Evolutionary conservation across 2,797 vertebrate genomes (phyloP), one percentile per base, ranked within the genome.

Genomic region (Sebastes minor): DNA sequence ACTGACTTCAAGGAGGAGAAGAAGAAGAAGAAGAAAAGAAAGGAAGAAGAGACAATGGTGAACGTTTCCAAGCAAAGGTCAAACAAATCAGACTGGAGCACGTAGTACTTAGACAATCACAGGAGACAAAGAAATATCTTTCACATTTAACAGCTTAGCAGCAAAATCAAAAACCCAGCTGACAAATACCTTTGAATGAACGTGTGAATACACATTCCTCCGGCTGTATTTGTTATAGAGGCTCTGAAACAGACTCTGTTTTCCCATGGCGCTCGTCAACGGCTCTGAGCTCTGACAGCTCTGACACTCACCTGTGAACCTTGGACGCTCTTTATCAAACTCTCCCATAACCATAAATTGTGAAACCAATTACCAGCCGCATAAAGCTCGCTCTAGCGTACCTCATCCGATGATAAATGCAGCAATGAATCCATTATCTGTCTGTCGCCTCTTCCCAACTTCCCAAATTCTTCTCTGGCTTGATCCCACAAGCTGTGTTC

Each of bases 161-260:
- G 27, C 53, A 60, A 9, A 14, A 59, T 70, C 2, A 79, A 65
- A 80, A 78, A 71, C 11, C 8, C 56, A 69, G 23, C 10, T 71
- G 70, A 85, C 25, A 87, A 71, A 72, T 91, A 92, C 88, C 91
- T 95, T 92, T 2, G 42, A 71, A 73, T 78, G 49, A 46, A 80
- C 14, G 11, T 89, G 84, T 53, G 57, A 81, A 66, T 76, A 61
- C 4, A 28, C 49, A 76, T 79, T 85, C 71, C 77, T 92, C 22
- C 38, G 30, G 76, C 64, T 80, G 78, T 88, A 90, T 84, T 85
- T 91, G 77, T 72, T 78, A 74, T 68, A 92, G 28, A 94, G 52
- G 70, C 82, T 89, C 67, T 87, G 86, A 64, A 95, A 83, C 20
- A 91, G 28, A 69, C 77, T 78, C 52, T 74, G 80, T 35, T 80